Conservation (phyloP, 2,113 vertebrate genomes). For the Daphoenositta chrysoptera region DNA sequence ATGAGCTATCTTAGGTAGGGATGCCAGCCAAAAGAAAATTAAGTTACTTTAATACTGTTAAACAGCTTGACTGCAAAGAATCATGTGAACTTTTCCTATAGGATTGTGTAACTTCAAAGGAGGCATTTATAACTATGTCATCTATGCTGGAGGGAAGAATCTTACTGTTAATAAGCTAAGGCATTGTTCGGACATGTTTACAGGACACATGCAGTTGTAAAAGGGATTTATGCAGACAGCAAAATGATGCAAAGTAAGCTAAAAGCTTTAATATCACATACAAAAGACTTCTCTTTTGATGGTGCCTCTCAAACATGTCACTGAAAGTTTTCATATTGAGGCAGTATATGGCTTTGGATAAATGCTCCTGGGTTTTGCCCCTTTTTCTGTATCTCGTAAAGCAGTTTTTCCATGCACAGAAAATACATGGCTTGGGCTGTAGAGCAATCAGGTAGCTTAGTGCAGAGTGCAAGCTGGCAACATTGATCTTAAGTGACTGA, state of each 20-base stretch:
- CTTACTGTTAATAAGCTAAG: conserved; percentile 10
- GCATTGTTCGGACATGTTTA: conserved; percentile 37
- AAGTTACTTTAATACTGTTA: conserved; percentile 44
- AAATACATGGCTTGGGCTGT: not conserved
- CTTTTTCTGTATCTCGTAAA: not conserved
- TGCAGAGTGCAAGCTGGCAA: not conserved
- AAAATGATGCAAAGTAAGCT: conserved; percentile 37
- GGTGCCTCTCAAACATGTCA: not conserved
- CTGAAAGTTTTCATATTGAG: not conserved
- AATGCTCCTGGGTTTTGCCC: not conserved
- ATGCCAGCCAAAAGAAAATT: conserved; percentile 29
- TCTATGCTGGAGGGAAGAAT: conserved; percentile 36
- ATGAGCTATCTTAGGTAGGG: not conserved
- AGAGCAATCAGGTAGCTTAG: not conserved
- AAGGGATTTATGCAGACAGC: conserved; percentile 8
- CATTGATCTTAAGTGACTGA: not conserved
- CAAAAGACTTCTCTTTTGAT: not conserved
- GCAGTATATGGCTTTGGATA: not conserved
- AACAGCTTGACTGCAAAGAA: conserved; percentile 36
- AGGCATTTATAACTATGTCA: conserved; percentile 35
- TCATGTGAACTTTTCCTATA: conserved; percentile 28
- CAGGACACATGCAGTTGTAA: not conserved
- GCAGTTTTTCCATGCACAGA: not conserved
- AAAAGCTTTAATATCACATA: conserved; percentile 11
- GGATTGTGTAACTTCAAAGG: conserved; percentile 51